Percentiles rank a stretch among this genome's conserved stretches.
phyloP scores from a whole-genome alignment of 1,140 invertebrate genomes.

The Phenacoccus solenopsis region DNA sequence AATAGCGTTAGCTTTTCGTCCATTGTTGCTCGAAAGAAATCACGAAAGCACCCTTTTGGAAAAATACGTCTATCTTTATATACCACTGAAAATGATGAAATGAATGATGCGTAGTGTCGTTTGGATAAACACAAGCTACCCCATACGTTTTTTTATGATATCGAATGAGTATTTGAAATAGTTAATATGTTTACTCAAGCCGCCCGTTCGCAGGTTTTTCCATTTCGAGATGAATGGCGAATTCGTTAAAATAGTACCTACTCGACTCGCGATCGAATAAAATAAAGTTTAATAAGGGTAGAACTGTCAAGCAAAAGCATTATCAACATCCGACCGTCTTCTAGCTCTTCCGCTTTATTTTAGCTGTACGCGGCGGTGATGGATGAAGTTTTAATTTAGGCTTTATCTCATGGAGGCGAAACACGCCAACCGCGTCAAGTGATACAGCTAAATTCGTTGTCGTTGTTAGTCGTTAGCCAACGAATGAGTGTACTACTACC shows the following conservation, averaged over 20 bases:
- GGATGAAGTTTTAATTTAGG: slow-evolving; percentile 11
- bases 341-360: background rate
- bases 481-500: background rate
- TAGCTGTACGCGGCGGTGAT: background rate
- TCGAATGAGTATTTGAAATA: no score
- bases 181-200: no score
- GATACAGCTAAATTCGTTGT: background rate
- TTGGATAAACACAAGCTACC: no score
- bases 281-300: slow-evolving; percentile 1
- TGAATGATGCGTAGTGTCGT: no score
- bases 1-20: no score
- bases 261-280: background rate
- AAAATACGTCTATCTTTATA: no score
- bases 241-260: background rate
- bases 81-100: no score
- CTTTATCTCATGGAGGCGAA: background rate
- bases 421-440: background rate
- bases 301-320: background rate
- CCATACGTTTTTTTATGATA: no score
- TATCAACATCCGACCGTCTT: background rate
- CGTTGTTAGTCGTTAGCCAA: background rate
- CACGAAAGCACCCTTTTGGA: no score
- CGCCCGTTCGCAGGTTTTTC: no score
- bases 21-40: no score
- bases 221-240: background rate